These are phyloP conservation scores for Alcedo quadribrachys DNA, from an alignment of 2,797 vertebrate genomes.

Conservation along the genomic window DNA sequence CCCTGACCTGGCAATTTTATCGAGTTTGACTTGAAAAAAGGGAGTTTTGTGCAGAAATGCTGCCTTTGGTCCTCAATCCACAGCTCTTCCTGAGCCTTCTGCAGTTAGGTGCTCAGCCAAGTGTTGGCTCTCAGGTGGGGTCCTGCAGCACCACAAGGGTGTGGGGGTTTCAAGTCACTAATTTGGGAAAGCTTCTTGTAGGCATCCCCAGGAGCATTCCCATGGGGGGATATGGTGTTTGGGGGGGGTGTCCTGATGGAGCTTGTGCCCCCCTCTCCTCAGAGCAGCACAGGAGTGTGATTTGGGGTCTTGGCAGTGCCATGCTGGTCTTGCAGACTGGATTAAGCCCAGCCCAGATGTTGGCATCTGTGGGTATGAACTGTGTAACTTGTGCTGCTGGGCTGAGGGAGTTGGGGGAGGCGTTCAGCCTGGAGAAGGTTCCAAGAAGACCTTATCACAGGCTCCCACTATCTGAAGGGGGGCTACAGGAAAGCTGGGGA, in stretches of 20 bases:
- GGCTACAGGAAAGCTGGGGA: too few species aligned
- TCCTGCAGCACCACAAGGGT: neutral
- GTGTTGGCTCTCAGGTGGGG: neutral
- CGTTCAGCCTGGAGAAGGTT: too few species aligned
- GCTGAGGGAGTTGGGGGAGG: too few species aligned
- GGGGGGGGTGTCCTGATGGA: neutral
- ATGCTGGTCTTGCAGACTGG: neutral
- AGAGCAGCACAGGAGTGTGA: neutral
- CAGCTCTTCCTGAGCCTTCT: neutral
- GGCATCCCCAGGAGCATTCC: neutral
- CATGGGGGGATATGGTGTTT: rapidly evolving
- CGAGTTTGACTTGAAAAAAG: neutral
- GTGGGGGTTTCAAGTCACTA: neutral
- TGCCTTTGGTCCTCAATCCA: neutral
- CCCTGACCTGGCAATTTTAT: neutral
- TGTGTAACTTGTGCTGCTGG: neutral
- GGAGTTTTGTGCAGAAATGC: neutral
- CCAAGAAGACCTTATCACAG: too few species aligned
- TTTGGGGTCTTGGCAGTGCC: neutral
- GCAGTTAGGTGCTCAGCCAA: rapidly evolving
- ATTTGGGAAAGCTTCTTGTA: neutral
- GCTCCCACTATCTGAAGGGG: too few species aligned
- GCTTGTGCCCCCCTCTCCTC: neutral
- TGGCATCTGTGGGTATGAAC: neutral
- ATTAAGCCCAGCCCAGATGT: neutral